Percentiles rank a stretch among this genome's conserved stretches.
Evolutionary conservation across 2,113 vertebrate species (phyloP).

Genomic region (Odontophorus gujanensis): DNA sequence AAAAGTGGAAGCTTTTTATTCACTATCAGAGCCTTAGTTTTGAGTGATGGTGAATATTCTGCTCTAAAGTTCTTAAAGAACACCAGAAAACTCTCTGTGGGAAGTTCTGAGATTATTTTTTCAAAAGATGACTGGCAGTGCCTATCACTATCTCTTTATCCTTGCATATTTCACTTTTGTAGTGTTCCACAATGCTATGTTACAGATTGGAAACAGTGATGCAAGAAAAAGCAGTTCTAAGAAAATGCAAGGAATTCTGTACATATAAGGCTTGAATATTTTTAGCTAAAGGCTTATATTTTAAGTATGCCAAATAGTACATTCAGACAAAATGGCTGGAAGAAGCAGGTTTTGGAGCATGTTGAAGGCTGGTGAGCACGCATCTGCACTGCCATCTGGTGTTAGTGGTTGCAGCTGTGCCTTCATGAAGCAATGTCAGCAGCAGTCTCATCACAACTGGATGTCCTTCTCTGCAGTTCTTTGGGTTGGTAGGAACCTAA

Average conservation of each 20-base stretch:
- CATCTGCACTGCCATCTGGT: slow-evolving; percentile 16
- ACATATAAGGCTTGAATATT: accelerated
- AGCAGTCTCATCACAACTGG: accelerated
- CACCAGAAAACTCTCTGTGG: neutral
- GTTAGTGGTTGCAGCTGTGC: accelerated
- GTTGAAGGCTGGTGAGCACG: too few species aligned
- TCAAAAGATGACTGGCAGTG: neutral
- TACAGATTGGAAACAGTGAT: accelerated
- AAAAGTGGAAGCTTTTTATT: neutral
- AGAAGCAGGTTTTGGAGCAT: accelerated
- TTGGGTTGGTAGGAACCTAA: accelerated
- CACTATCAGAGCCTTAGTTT: neutral
- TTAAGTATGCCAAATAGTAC: neutral
- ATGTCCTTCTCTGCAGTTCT: accelerated
- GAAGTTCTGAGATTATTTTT: neutral
- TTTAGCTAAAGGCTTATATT: neutral
- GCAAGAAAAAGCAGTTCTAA: neutral
- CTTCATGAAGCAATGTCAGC: accelerated
- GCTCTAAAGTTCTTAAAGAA: neutral
- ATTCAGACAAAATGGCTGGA: neutral
- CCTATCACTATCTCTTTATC: neutral
- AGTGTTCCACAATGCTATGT: accelerated
- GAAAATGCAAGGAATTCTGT: neutral
- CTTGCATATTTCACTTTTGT: neutral
- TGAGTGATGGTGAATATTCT: neutral